Evolutionary conservation across 2,113 vertebrate species (phyloP).

Genomic region (Arvicanthis niloticus): DNA sequence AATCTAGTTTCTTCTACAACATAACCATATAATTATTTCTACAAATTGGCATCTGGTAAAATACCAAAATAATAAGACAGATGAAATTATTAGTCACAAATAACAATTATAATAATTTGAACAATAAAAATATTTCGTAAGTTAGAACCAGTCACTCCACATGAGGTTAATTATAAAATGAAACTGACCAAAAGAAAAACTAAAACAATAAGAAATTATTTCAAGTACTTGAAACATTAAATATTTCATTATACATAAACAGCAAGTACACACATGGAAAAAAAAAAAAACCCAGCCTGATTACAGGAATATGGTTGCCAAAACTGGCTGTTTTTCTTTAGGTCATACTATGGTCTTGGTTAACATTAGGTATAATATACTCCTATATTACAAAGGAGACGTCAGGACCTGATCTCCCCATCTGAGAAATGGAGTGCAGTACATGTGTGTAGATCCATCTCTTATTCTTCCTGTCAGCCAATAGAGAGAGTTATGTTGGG

Average conservation of each 20-base stretch:
- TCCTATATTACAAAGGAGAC: background rate
- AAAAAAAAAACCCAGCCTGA: background rate
- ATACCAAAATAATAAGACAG: background rate
- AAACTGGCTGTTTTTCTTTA: background rate
- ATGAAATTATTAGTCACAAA: background rate
- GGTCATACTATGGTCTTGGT: background rate
- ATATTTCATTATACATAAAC: background rate
- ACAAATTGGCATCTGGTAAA: background rate
- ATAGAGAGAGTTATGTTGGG: background rate
- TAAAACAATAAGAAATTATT: background rate
- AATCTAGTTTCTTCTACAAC: background rate
- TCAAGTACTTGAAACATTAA: background rate
- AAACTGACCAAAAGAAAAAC: background rate
- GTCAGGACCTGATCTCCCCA: background rate
- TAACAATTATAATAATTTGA: background rate
- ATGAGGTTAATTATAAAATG: background rate
- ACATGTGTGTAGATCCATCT: background rate
- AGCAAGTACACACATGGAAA: background rate
- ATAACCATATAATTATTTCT: background rate
- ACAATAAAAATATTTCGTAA: background rate
- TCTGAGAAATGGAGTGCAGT: background rate
- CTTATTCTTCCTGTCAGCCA: background rate
- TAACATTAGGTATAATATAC: background rate
- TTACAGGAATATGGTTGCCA: background rate
- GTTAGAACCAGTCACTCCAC: background rate